Evolutionary conservation across 2,888 invertebrate genomes (phyloP).

Genomic region (Nysson spinosus): DNA sequence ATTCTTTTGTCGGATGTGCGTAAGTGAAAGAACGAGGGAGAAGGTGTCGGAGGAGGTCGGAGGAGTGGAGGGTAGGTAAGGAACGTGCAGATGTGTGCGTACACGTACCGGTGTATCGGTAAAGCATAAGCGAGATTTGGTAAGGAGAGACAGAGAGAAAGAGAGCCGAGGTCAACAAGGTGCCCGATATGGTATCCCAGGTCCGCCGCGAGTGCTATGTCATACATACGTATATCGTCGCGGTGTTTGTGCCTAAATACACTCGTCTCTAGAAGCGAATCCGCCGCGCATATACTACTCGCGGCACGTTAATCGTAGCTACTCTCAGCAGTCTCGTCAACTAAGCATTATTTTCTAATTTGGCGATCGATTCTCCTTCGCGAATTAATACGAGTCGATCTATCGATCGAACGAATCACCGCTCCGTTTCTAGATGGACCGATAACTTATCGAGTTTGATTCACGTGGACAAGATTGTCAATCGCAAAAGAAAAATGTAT

Average conservation of each 20-base stretch:
- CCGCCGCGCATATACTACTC: conserved; percentile 43
- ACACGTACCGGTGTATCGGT: conserved; percentile 18
- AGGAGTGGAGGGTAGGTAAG: conserved; percentile 36
- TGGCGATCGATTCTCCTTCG: too few species aligned
- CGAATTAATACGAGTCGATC: too few species aligned
- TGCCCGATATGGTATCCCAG: conserved; percentile 77
- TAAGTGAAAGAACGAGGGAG: conserved; percentile 23
- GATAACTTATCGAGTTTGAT: too few species aligned
- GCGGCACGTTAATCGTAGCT: too few species aligned
- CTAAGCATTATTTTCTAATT: too few species aligned
- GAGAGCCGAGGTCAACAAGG: conserved; percentile 76
- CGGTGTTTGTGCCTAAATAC: conserved; percentile 38
- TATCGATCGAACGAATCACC: too few species aligned
- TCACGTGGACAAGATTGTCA: too few species aligned
- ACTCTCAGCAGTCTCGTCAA: too few species aligned
- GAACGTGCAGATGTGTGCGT: conserved; percentile 4
- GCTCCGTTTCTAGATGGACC: too few species aligned
- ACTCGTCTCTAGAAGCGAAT: conserved; percentile 25
- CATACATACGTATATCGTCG: conserved; percentile 47
- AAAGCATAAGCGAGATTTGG: conserved; percentile 38
- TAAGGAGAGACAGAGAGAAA: conserved; percentile 55
- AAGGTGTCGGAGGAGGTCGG: conserved; percentile 19
- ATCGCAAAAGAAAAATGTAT: too few species aligned
- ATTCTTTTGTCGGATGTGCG: conserved; percentile 54
- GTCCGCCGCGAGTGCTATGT: conserved; percentile 72